Base-by-base conservation (phyloP, 2,113 vertebrate species). In the Lophotis ruficrista region DNA sequence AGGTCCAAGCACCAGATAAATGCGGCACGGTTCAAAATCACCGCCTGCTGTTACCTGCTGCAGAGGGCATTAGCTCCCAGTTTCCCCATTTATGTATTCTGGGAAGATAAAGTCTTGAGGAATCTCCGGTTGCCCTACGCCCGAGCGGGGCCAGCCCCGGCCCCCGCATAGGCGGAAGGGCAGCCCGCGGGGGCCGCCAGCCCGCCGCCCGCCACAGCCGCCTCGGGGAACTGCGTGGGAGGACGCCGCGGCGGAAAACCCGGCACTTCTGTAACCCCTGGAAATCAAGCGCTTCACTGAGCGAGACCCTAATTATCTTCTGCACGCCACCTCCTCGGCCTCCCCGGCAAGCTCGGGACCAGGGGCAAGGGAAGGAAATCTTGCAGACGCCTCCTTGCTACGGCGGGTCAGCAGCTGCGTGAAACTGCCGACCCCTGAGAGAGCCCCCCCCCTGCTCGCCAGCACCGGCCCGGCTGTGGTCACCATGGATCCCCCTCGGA, bases 351-450 rank as follows among this genome's bases (percentile, higher is more conserved):
- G 60, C 65, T 79, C 20, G 2, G n/a, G 15, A 9, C 51, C 0
- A 41, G 20, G 20, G 33, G 3, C 9, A 5, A 38, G 6, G 17
- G n/a, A 3, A 38, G 7, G 54, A 9, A 18, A 33, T 2, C 41
- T 7, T 2, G 17, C 23, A 1, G 30, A 3, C 5, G 13, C 0
- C 38, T n/a, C 20, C 31, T 22, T 3, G 16, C 17, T 6, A 3
- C 57, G 1, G 20, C 0, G 8, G 68, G 13, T 11, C 47, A 5
- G 30, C 38, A 14, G 45, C n/a, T 4, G 45, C 47, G 12, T 5
- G 23, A 56, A 10, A 10, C 65, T 8, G 38, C 48, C 48, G 16
- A 5, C 57, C 51, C 41, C 81, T 1, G 38, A 8, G 13, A 48
- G 2, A 43, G 41, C 41, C 18, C 13, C 3, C 15, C 24, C 33